Evolutionary conservation across 2,888 invertebrate species (phyloP).

Genomic region (Mechanitis messenoides): DNA sequence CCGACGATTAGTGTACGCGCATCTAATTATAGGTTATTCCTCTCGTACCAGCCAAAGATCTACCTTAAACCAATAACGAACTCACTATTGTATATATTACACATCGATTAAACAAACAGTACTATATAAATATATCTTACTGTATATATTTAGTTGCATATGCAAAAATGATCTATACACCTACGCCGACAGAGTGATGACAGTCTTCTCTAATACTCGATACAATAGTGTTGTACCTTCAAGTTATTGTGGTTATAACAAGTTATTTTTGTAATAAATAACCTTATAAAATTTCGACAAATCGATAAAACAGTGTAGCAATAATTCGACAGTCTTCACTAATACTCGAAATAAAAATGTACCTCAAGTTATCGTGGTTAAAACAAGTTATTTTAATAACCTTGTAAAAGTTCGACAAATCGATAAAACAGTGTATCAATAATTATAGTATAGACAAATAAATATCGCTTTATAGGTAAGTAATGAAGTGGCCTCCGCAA

Average conservation of each 20-base stretch:
- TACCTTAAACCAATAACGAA: constrained; percentile 67
- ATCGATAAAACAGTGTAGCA: too few relatives aligned
- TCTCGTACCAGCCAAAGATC: constrained; percentile 68
- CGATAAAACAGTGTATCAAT: constrained; percentile 10
- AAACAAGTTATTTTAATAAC: constrained; percentile 2
- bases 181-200: too few relatives aligned
- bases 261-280: too few relatives aligned
- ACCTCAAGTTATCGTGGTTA: background rate
- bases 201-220: too few relatives aligned
- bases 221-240: too few relatives aligned
- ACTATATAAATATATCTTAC: constrained; percentile 35
- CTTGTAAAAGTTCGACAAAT: constrained; percentile 40
- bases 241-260: too few relatives aligned
- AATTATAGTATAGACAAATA: constrained; percentile 30
- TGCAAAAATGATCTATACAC: too few relatives aligned
- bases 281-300: too few relatives aligned
- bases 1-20: constrained; percentile 49
- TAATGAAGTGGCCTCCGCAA: constrained; percentile 63
- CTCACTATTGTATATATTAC: constrained; percentile 53
- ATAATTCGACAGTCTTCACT: too few relatives aligned
- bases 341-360: too few relatives aligned
- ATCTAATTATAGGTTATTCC: constrained; percentile 76
- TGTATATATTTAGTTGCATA: constrained; percentile 29
- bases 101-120: constrained; percentile 26
- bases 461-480: constrained; percentile 28